These are phyloP conservation scores for Schizopygopsis pylzovi DNA, from an alignment of 2,797 vertebrate species.

Conservation along the genomic window DNA sequence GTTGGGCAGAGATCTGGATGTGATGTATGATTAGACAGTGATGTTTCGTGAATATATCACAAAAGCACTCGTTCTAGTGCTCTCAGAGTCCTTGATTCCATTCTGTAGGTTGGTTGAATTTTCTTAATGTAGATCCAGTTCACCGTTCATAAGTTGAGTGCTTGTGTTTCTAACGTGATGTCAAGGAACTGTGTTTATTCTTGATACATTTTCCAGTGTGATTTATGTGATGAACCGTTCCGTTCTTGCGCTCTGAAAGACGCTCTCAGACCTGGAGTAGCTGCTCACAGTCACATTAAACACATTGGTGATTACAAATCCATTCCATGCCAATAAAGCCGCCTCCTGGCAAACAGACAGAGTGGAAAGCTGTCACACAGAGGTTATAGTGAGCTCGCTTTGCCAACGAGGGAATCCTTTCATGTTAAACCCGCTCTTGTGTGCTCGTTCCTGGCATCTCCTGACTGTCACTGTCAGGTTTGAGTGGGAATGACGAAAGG, in stretches of 20 bases:
- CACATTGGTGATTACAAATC: slow-evolving; percentile 23
- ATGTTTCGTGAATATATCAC: neutral
- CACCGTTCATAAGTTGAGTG: neutral
- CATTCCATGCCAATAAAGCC: slow-evolving; percentile 20
- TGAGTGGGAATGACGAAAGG: neutral
- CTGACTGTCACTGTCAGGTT: slow-evolving; percentile 22
- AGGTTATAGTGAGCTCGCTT: slow-evolving; percentile 32
- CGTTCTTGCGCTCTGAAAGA: slow-evolving; percentile 7
- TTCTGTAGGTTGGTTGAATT: neutral
- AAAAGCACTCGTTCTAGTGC: neutral
- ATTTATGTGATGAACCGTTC: slow-evolving; percentile 26
- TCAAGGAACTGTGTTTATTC: slow-evolving; percentile 13
- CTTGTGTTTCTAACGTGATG: neutral
- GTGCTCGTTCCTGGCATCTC: slow-evolving; percentile 25
- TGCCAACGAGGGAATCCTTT: slow-evolving; percentile 27
- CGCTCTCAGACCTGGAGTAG: slow-evolving; percentile 7
- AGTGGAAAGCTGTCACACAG: slow-evolving; percentile 42
- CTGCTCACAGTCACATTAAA: slow-evolving; percentile 16
- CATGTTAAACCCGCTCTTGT: slow-evolving; percentile 36
- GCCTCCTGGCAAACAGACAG: slow-evolving; percentile 27
- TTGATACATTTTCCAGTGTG: neutral
- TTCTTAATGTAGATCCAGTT: neutral
- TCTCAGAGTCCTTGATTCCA: neutral
- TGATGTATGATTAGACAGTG: neutral
- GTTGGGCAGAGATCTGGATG: slow-evolving; percentile 37